Evolutionary conservation across 2,113 vertebrate species (phyloP), one percentile per base, ranked within the genome.

Genomic region (Seriola rivoliana): DNA sequence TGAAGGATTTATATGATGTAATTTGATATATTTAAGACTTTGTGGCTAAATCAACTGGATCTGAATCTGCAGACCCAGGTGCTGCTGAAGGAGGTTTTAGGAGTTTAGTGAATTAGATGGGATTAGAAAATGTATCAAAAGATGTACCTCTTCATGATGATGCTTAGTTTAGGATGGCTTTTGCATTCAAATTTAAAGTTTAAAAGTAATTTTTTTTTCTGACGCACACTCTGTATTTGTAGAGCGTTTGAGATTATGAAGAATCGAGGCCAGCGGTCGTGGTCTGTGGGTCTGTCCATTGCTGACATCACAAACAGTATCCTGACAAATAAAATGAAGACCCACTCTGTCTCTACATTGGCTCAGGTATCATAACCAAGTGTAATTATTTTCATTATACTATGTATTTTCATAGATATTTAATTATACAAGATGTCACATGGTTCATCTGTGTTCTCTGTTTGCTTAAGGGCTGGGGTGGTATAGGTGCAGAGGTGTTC

Each of bases 241-340:
- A 99, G 98, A 94, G 97, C 96, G 0, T 91, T 98, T 91, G 97
- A 97, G 91, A 80, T 98, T 32, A 92, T 97, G 54, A 97, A 96
- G 87, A 96, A 93, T 60, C 97, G 94, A 93, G 96, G 97, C 55
- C 97, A 99, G 90, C 95, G 96, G 70, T 99, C 98, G 0, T 99
- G 97, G 98, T 99, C 98, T 38, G 95, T 98, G 63, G 97, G 96
- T 52, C 94, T 99, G 58, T 99, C 97, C 3, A 85, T 99, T 17
- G 97, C 98, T 50, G 97, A 99, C 93, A 93, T 99, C 91, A 95
- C 94, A 52, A 96, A 97, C 90, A 98, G 95, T 70, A 93, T 99
- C 91, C 60, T 98, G 79, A 96, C 95, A 29, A 89, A 99, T 87
- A 95, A 95, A 90, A 96, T 85, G 87, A 97, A 97, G 88, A 75